These are phyloP conservation scores for Xestia rhomboidea DNA, from an alignment of 2,888 invertebrate genomes.

Conservation along the genomic window DNA sequence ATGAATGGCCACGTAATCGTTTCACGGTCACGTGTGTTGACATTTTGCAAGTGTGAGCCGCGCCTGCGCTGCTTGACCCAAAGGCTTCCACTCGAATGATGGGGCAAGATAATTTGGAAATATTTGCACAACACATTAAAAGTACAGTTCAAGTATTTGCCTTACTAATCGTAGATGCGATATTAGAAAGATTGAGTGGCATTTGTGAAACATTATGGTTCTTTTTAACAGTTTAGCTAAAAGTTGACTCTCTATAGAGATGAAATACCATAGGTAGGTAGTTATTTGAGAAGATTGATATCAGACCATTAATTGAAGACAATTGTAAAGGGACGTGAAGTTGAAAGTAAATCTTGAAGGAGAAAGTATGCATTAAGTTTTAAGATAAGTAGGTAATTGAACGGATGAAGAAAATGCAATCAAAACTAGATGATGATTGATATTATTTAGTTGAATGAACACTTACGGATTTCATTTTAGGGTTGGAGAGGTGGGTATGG, in stretches of 20 bases:
- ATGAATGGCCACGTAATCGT: conserved; percentile 20
- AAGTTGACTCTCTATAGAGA: not conserved
- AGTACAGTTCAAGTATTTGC: conserved; percentile 5
- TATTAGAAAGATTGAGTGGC: not conserved
- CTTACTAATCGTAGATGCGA: not conserved
- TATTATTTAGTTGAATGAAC: conserved; percentile 23
- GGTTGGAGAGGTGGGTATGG: conserved; percentile 65
- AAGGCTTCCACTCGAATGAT: conserved; percentile 1
- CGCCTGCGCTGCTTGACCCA: conserved; percentile 37
- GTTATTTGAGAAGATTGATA: not conserved
- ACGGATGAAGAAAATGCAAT: not conserved
- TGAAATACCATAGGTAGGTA: not conserved
- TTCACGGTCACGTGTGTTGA: conserved; percentile 25
- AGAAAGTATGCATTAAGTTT: not conserved
- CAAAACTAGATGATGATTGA: not conserved
- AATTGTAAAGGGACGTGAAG: not conserved
- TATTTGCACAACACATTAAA: conserved; percentile 23
- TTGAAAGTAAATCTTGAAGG: not conserved
- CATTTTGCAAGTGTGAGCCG: conserved; percentile 34
- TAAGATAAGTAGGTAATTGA: not conserved
- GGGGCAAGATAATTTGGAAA: conserved; percentile 33
- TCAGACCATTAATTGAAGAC: not conserved
- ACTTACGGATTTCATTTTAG: conserved; percentile 85
- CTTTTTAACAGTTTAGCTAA: not conserved
- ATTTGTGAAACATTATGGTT: not conserved